phyloP scores from a whole-genome alignment of 2,113 vertebrate species.

The Atlantisia rogersi region DNA sequence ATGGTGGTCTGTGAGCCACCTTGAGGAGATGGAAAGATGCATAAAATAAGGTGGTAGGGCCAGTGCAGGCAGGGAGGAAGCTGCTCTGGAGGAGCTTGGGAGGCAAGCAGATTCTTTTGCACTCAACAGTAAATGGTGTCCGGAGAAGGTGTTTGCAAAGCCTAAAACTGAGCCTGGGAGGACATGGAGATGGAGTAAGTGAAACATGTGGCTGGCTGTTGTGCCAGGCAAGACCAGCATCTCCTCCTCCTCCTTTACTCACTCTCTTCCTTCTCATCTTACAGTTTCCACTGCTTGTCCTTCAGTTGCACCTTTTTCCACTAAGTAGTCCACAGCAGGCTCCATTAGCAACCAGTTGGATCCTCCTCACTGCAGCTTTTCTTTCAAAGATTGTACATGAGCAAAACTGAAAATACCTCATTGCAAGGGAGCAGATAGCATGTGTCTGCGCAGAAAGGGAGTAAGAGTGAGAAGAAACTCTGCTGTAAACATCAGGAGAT shows the following conservation, averaged over 20 bases:
- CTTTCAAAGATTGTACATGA: neutral
- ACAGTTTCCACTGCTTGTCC: neutral
- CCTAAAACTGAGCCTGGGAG: neutral
- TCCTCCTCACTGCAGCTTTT: neutral
- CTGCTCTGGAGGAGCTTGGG: neutral
- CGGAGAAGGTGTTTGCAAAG: neutral
- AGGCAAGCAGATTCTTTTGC: neutral
- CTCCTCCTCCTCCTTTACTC: neutral
- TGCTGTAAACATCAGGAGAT: neutral
- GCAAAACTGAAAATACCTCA: neutral
- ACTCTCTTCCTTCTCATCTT: neutral
- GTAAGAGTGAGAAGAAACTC: neutral
- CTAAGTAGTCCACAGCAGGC: fast-evolving
- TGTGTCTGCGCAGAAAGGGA: neutral
- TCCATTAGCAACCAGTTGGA: neutral
- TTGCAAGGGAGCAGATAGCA: neutral
- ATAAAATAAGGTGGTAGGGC: neutral
- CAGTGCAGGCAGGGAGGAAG: neutral
- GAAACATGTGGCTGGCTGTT: neutral
- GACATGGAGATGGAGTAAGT: neutral
- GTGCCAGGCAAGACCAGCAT: neutral
- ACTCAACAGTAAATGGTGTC: neutral
- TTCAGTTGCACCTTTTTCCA: neutral
- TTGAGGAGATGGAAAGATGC: neutral
- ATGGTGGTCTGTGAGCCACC: neutral